Evolutionary conservation across 2,797 vertebrate genomes (phyloP), one percentile per base, ranked within the genome.

Genomic region (Spea hammondii): DNA sequence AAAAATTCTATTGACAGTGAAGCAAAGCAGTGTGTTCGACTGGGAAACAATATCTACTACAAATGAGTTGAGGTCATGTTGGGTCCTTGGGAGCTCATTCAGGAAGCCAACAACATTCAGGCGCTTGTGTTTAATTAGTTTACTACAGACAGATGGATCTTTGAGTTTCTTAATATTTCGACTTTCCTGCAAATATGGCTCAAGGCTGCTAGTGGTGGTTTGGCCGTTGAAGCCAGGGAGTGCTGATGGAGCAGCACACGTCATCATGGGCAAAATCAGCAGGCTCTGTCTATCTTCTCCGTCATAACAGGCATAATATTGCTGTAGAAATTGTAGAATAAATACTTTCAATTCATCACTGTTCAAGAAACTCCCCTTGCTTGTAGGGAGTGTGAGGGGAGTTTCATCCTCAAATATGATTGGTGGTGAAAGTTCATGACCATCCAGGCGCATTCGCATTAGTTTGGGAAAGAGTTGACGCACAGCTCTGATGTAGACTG

Each of bases 361-460:
- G 68, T 89, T 90, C n/a, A 97, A 96, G 84, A 91, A 94, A 86
- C 96, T 97, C 72, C 95, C 95, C 96, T 97, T 97, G 92, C 91
- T 93, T 0, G 93, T 86, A 0, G 96, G 96, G 70, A 97, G 91
- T 4, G 89, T 87, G 0, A 95, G 91, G 32, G 32, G 32, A 0
- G 93, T 85, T 87, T 95, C 95, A 13, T 97, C 89, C 45, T 96
- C 96, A 79, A 98, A 98, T 3, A 93, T 86, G 80, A 97, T 97
- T 1, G 95, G 94, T 0, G 94, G 89, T 2, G 95, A 95, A 74
- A 98, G 95, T 71, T 94, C 93, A 10, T 95, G 89, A 4, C 95
- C 94, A 4, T 97, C 96, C 96, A 96, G 90, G 78, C 93, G 93
- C 66, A 96, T 84, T 70, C 93, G 93, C 66, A 96, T 84, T 70